Evolutionary conservation across 2,888 invertebrate species (phyloP).

Genomic region (Hydraecia micacea): DNA sequence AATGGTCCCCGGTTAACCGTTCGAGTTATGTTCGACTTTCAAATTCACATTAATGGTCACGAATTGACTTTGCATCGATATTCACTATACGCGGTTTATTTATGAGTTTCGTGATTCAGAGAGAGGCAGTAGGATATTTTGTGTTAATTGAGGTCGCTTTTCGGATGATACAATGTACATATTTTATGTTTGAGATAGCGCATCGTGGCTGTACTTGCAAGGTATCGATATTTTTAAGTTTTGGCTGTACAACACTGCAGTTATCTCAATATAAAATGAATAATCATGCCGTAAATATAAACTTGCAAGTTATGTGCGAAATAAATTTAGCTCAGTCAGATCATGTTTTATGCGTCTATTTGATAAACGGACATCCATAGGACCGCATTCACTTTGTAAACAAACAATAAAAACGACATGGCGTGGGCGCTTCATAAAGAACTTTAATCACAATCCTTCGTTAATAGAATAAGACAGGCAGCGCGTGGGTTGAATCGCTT

Average conservation of each 20-base stretch:
- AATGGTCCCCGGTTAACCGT: slow-evolving; percentile 78
- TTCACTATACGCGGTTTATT: slow-evolving; percentile 72
- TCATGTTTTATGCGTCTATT: slow-evolving; percentile 37
- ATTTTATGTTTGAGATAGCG: slow-evolving; percentile 26
- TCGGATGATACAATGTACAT: slow-evolving; percentile 9
- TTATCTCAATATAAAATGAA: slow-evolving; percentile 6
- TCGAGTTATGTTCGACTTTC: slow-evolving; percentile 75
- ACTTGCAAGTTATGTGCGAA: slow-evolving; percentile 25
- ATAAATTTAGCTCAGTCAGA: slow-evolving; percentile 23
- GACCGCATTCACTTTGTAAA: slow-evolving; percentile 45
- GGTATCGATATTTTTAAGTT: neutral
- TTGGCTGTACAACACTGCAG: neutral
- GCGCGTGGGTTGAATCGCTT: slow-evolving; percentile 81
- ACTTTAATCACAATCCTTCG: slow-evolving; percentile 74
- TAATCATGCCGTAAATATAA: slow-evolving; percentile 18
- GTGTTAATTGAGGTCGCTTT: slow-evolving; percentile 51
- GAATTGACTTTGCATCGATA: slow-evolving; percentile 75
- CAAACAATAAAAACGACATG: slow-evolving; percentile 66
- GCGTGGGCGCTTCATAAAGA: slow-evolving; percentile 73
- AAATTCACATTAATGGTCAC: slow-evolving; percentile 77
- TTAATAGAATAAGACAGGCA: slow-evolving; percentile 77
- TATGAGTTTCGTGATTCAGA: slow-evolving; percentile 74
- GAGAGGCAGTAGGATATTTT: slow-evolving; percentile 64
- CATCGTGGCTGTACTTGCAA: slow-evolving; percentile 5
- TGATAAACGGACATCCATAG: slow-evolving; percentile 45